Conservation (phyloP, 2,888 invertebrate genomes). For the Bugula neritina region DNA sequence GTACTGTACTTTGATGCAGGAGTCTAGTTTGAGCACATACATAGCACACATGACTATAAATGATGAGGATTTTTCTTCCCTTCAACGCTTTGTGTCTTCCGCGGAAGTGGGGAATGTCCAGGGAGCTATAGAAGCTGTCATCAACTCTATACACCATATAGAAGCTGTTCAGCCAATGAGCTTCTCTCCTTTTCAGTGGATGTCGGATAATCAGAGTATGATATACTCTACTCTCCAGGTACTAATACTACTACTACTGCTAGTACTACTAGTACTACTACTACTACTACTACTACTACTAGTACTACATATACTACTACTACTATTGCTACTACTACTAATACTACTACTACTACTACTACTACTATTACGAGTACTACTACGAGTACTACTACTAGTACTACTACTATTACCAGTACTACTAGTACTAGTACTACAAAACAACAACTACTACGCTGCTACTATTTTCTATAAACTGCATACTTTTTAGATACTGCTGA, state of each 20-base stretch:
- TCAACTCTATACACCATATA: not conserved
- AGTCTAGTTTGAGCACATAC: not conserved
- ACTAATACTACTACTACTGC: not conserved
- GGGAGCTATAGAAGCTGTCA: not conserved
- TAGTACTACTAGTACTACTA: not conserved
- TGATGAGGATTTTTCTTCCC: not conserved
- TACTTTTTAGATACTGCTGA: conserved; percentile 21
- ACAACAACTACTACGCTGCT: not conserved
- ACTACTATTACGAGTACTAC: not conserved
- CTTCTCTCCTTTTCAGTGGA: not conserved
- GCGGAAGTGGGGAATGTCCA: not conserved
- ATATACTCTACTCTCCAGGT: conserved; percentile 18
- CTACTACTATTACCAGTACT: not conserved
- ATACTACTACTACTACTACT: not conserved
- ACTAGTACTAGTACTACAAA: not conserved
- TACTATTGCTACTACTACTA: not conserved
- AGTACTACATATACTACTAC: not conserved
- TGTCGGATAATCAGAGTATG: not conserved
- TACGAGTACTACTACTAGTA: not conserved
- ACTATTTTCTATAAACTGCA: too few species aligned
- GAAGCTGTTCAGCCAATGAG: not conserved
- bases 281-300: not conserved
- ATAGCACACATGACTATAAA: not conserved
- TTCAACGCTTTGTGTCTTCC: not conserved
- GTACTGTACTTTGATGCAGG: not conserved